Evolutionary conservation across 2,797 vertebrate genomes (phyloP), one percentile per base, ranked within the genome.

Genomic region (Crypturellus tataupa): DNA sequence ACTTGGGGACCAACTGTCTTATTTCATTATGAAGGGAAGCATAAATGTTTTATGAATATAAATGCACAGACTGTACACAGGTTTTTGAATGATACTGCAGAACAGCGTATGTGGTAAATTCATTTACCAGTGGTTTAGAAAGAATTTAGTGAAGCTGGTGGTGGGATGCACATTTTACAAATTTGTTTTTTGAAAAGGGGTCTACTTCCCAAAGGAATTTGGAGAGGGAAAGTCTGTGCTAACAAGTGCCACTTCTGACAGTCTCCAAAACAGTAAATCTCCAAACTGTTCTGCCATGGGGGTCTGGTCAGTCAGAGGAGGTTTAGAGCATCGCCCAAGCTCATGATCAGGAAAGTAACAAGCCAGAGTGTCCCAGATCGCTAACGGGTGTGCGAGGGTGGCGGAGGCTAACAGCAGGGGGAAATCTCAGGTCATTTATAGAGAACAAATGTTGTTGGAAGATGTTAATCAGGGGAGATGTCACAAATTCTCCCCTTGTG

Each of bases 11-110:
- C 53, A 55, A 55, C 27, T 11, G 7, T 27, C 39, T 60, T 60
- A 87, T 76, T 83, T 80, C 53, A 62, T 65, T 83, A 85, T 15
- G 80, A 91, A 55, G 77, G 64, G 78, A 78, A 69, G 10, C 23
- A 73, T 65, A 19, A 71, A 49, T 82, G 40, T 80, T 90, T 71
- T 80, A 55, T 75, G 79, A 80, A 78, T 92, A 59, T 58, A 85
- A 91, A 93, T 80, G 47, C 29, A 82, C 9, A 33, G 47, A 60
- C 2, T 37, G 46, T 46, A 40, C 44, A 59, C 24, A 49, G 13
- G 2, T 69, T 87, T 88, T 62, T 9, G 4, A 60, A 83, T 4
- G 0, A 71, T 42, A 15, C 53, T 20, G 16, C 77, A 85, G 39
- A 89, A n/a, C 21, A 76, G 55, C 40, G 39, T 63, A 59, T 35